Conservation (phyloP, 2,888 invertebrate species). For the Chaetogeoica ovagalla region DNA sequence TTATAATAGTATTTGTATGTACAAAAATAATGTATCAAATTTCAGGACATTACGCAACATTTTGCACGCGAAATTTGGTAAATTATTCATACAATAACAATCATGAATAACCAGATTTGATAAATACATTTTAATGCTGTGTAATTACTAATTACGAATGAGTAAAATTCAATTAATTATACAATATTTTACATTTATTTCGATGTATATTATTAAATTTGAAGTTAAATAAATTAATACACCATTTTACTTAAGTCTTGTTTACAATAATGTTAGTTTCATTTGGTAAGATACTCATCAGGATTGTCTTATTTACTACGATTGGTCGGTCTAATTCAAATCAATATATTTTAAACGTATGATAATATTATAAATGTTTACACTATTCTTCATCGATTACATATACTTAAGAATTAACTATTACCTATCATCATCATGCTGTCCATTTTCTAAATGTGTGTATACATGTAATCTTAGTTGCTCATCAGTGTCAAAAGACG, state of each 20-base stretch:
- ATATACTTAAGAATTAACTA: neutral
- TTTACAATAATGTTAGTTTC: neutral
- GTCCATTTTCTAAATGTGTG: conserved; percentile 46
- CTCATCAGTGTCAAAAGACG: conserved; percentile 45
- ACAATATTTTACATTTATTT: neutral
- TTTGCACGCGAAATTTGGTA: no score
- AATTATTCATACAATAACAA: no score
- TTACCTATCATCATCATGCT: conserved; percentile 18
- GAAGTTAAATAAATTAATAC: no score
- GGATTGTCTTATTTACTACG: neutral
- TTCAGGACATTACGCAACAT: no score
- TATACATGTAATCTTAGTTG: conserved; percentile 24
- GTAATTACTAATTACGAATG: no score
- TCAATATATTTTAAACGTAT: neutral
- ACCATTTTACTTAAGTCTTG: neutral
- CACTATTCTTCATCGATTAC: neutral
- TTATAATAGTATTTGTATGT: no score
- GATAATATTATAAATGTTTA: neutral
- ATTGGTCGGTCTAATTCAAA: neutral
- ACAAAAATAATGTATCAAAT: no score
- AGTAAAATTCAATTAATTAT: no score
- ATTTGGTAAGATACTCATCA: no score
- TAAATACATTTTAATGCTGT: no score
- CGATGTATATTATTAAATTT: neutral
- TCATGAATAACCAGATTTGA: no score